These are phyloP conservation scores for Orchesella cincta DNA, from an alignment of 1,140 invertebrate genomes.

Conservation along the genomic window DNA sequence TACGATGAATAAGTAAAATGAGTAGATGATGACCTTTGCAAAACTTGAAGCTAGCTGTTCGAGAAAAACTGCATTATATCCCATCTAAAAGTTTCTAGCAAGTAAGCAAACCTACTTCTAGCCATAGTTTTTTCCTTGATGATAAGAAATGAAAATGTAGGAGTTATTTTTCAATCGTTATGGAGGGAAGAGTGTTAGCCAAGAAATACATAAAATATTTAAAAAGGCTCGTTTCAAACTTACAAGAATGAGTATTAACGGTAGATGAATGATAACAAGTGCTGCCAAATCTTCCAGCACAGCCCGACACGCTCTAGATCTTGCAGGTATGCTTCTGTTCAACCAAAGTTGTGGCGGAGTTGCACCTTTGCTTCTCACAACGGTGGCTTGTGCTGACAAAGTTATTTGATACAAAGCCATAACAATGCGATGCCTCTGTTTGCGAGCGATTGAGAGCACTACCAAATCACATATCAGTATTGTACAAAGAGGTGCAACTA, in stretches of 20 bases:
- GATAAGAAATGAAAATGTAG: too few species aligned
- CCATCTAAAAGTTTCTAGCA: too few species aligned
- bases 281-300: slow-evolving; percentile 47
- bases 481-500: slow-evolving; percentile 47
- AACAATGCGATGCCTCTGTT: slow-evolving; percentile 78
- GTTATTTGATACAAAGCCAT: slow-evolving; percentile 82
- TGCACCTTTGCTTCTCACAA: slow-evolving; percentile 48
- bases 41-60: too few species aligned
- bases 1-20: too few species aligned
- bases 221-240: neutral
- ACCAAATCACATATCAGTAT: slow-evolving; percentile 49
- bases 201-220: neutral
- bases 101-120: too few species aligned
- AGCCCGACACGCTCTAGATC: slow-evolving; percentile 47
- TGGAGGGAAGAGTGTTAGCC: neutral
- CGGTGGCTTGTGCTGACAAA: slow-evolving; percentile 69
- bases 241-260: slow-evolving; percentile 50
- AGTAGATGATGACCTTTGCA: too few species aligned
- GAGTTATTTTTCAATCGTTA: too few species aligned
- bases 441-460: slow-evolving; percentile 75
- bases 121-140: too few species aligned
- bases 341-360: slow-evolving; percentile 48
- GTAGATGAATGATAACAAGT: slow-evolving; percentile 47
- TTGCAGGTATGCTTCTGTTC: slow-evolving; percentile 45
- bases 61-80: too few species aligned